Evolutionary conservation across 2,797 vertebrate species (phyloP), one percentile per base, ranked within the genome.

Genomic region (Ceryle rudis): DNA sequence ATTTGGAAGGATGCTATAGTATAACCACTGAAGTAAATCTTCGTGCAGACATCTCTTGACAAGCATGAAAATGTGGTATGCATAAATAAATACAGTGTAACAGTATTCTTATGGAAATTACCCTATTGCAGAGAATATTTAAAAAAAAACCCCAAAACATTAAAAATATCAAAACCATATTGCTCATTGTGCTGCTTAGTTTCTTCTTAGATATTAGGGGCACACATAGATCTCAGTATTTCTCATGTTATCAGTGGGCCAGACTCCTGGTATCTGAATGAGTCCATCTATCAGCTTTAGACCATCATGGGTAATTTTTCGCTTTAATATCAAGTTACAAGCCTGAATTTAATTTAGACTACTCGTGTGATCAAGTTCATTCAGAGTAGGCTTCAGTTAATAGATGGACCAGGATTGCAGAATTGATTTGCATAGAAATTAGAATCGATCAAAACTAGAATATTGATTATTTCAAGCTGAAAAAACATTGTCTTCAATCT

Each of bases 381-480:
- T 84, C 67, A 20, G 41, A 5, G 51, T 82, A 67, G 60, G 25
- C 55, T 82, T 89, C 70, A 47, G 74, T 60, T 71, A 90, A 81
- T 47, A 73, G 64, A 82, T 80, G 67, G 60, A 49, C 41, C 21
- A 49, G 52, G 66, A 73, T 81, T 77, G 44, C 2, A 3, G 54
- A 74, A 82, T 89, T 54, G 70, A 90, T 94, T 95, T 94, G 77
- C 78, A 90, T 79, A 73, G 80, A 86, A 95, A 94, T 90, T 89
- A 93, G 71, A 80, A 92, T 82, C 78, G 88, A 96, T 89, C 79
- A 67, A 33, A 92, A 69, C 41, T 57, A 60, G 88, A 64, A 80
- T 89, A 94, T 92, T 94, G 90, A 92, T 87, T 93, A 80, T 91
- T 94, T 93, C 57, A 80, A 22, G 80, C 14, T 87, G 81, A 92